phyloP scores from a whole-genome alignment of 2,113 vertebrate species.

The Thunnus maccoyii region DNA sequence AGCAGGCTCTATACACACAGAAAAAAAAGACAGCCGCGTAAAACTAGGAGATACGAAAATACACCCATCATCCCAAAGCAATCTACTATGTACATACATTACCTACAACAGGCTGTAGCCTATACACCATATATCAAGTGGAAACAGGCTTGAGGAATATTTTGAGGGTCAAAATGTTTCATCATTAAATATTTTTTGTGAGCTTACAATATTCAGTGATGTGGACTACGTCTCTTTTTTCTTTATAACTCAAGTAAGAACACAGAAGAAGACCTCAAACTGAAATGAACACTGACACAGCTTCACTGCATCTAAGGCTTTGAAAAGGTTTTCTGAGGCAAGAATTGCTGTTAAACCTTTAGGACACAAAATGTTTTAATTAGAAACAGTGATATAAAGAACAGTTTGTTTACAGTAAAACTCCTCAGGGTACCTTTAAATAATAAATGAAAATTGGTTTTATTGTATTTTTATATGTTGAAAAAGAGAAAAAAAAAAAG shows the following conservation, averaged over 20 bases:
- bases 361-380: not conserved
- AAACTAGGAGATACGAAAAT: not conserved
- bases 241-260: constrained; percentile 21
- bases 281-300: not conserved
- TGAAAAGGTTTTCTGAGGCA: constrained; percentile 25
- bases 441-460: not conserved
- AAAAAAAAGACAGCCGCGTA: not conserved
- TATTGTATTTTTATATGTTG: constrained; percentile 10
- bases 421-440: constrained; percentile 1
- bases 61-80: constrained; percentile 2
- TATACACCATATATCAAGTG: not conserved
- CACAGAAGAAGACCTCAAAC: not conserved
- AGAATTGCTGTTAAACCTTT: constrained; percentile 2
- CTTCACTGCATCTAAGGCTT: not conserved
- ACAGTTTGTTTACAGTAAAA: not conserved
- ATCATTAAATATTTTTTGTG: constrained; percentile 2
- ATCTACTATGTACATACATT: not conserved
- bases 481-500: not conserved
- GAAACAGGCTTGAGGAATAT: not conserved
- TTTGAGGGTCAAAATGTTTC: constrained; percentile 2
- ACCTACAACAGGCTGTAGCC: not conserved
- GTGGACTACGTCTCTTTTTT: constrained; percentile 1
- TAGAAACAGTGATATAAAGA: not conserved
- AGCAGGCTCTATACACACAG: too few relatives aligned
- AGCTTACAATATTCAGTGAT: constrained; percentile 8